Percentiles rank a stretch among this genome's conserved stretches.
Evolutionary conservation across 2,113 vertebrate species (phyloP).

Genomic region (Conger conger): DNA sequence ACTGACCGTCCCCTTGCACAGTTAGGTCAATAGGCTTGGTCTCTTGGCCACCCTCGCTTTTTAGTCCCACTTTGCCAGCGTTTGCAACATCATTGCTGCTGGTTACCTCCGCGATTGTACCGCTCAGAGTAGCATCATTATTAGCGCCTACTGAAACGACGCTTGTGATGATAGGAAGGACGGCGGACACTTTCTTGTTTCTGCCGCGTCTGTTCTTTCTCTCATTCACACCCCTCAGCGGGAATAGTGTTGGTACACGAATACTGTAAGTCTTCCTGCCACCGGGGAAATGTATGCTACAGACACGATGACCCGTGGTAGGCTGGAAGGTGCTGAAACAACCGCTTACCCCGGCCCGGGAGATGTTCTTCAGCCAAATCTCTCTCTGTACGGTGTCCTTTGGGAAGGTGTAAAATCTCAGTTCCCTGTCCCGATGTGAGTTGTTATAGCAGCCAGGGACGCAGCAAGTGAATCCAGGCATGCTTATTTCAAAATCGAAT

Average conservation of each 20-base stretch:
- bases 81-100: constrained; percentile 27
- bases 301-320: constrained; percentile 92
- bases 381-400: constrained; percentile 88
- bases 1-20: constrained; percentile 52
- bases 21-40: constrained; percentile 75
- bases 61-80: constrained; percentile 51
- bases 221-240: constrained; percentile 89
- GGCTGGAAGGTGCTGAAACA: constrained; percentile 97
- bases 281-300: constrained; percentile 93
- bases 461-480: constrained; percentile 82
- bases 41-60: constrained; percentile 55
- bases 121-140: constrained; percentile 35
- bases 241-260: constrained; percentile 91
- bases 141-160: constrained; percentile 26
- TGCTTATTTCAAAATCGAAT: constrained; percentile 41
- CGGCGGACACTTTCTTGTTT: constrained; percentile 63
- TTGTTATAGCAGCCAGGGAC: constrained; percentile 80
- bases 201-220: constrained; percentile 75
- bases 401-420: constrained; percentile 96
- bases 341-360: constrained; percentile 91
- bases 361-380: constrained; percentile 95
- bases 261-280: constrained; percentile 93
- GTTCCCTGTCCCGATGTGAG: constrained; percentile 91
- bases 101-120: constrained; percentile 12
- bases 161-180: constrained; percentile 52